Conservation (phyloP, 2,797 vertebrate genomes). For the Enteromius mattozi region DNA sequence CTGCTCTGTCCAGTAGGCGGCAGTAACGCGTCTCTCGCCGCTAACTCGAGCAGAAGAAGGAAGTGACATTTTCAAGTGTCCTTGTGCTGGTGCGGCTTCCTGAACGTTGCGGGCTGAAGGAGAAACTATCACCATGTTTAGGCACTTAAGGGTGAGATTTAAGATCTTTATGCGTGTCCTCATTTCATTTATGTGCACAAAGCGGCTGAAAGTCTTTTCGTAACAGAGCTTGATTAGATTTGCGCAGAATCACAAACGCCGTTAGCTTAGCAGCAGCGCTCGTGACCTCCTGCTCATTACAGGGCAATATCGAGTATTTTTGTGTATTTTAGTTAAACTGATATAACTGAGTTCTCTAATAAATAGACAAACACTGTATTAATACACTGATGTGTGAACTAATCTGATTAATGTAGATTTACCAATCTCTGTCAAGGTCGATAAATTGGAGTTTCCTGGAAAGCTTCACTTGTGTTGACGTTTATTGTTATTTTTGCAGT, state of each 20-base stretch:
- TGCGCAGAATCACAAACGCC: too few species aligned
- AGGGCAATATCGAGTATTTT: not conserved
- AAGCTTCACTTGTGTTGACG: not conserved
- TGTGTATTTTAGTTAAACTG: not conserved
- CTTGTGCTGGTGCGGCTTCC: conserved; percentile 55
- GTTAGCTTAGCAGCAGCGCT: conserved; percentile 18
- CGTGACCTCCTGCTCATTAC: conserved; percentile 24
- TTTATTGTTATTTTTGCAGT: not conserved
- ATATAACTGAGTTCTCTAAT: not conserved
- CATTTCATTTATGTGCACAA: not conserved
- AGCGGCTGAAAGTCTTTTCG: not conserved
- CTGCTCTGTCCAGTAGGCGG: not conserved
- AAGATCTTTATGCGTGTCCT: not conserved
- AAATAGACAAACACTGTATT: not conserved
- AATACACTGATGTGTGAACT: not conserved
- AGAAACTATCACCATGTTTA: conserved; percentile 64
- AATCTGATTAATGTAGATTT: not conserved
- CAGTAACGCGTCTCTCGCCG: not conserved
- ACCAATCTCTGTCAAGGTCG: not conserved
- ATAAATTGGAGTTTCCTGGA: not conserved
- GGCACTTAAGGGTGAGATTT: conserved; percentile 63
- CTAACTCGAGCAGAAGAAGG: not conserved
- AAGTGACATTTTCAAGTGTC: conserved; percentile 55
- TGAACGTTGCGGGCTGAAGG: not conserved
- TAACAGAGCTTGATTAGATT: not conserved